A percentile compares a stretch with the other conserved stretches of the same genome.
Conservation (phyloP, 2,888 invertebrate genomes). For the Cactoblastis cactorum region DNA sequence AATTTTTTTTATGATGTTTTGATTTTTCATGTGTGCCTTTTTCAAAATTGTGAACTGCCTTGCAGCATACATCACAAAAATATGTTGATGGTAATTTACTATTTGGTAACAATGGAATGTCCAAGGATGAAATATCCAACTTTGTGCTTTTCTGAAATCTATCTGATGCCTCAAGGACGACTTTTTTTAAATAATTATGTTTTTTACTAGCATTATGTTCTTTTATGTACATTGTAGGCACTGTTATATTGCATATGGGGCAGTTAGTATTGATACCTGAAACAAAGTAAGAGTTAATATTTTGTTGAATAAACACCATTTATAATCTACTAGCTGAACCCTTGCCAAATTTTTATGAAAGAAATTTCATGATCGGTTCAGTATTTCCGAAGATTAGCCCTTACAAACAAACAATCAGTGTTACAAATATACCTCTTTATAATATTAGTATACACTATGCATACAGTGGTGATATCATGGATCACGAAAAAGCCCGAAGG, state of each 20-base stretch:
- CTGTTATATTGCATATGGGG: constrained; percentile 36
- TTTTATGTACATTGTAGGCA: constrained; percentile 29
- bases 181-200: constrained; percentile 30
- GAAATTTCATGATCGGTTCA: too few species aligned
- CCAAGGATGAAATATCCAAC: background rate
- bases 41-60: constrained; percentile 20
- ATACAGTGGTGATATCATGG: too few species aligned
- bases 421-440: too few species aligned
- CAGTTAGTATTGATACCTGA: constrained; percentile 24
- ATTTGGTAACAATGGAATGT: too few species aligned
- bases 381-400: too few species aligned
- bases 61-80: constrained; percentile 33
- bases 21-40: constrained; percentile 26
- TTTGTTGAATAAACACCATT: too few species aligned
- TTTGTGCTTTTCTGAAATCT: constrained; percentile 21
- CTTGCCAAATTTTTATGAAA: too few species aligned
- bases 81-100: constrained; percentile 18
- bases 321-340: too few species aligned
- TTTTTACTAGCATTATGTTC: constrained; percentile 32
- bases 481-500: too few species aligned
- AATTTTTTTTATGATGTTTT: constrained; percentile 25
- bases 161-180: constrained; percentile 29
- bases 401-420: too few species aligned
- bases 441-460: too few species aligned
- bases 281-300: too few species aligned